Base-by-base conservation (phyloP, 2,888 invertebrate genomes). In the Drosophila tripunctata region DNA sequence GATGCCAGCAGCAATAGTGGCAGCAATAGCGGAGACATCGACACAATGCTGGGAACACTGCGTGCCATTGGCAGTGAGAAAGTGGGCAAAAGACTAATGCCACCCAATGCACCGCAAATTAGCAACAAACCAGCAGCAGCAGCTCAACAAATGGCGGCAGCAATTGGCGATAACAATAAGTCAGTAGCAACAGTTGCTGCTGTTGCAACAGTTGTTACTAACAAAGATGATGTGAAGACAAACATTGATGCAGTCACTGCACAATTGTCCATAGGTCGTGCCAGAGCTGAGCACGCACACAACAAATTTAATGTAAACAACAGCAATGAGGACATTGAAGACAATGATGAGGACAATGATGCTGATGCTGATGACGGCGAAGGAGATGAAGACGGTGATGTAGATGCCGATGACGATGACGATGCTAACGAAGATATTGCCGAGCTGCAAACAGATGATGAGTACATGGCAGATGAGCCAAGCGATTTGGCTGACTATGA, bases 21-120 rank as follows among this genome's bases (percentile, higher is more conserved):
- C 45, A 66, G 19, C 66, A 68, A 44, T 67, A 78, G 50, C 48
- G 66, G 55, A 48, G 71, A 56, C 56, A 63, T 73, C 19, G 66
- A 74, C 52, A 54, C 68, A 47, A 69, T 79, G 51, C 52, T 68
- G 44, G 84, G 65, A 44, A 89, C 79, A 88, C 84, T 85, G 71
- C 88, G 88, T 52, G 87, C 90, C 81, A 69, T 89, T 65, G 72
- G 71, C 65, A 74, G 55, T 44, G 73, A 57, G 67, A 79, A 64
- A 66, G 47, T 64, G 38, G 56, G 54, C 54, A 71, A 19, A 48
- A 70, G 65, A 67, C 62, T 70, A 55, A 31, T 84, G 65, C 86
- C 88, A 41, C 88, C 89, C 54, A 89, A 88, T 82, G 77, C 86
- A 50, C 90, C 89, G 45, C 67, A 88, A 89, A 89, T 89, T 72